Evolutionary conservation across 37 sponge, comb jelly and placozoan species (phyloP).

Genomic region (Halichondria panicea): DNA sequence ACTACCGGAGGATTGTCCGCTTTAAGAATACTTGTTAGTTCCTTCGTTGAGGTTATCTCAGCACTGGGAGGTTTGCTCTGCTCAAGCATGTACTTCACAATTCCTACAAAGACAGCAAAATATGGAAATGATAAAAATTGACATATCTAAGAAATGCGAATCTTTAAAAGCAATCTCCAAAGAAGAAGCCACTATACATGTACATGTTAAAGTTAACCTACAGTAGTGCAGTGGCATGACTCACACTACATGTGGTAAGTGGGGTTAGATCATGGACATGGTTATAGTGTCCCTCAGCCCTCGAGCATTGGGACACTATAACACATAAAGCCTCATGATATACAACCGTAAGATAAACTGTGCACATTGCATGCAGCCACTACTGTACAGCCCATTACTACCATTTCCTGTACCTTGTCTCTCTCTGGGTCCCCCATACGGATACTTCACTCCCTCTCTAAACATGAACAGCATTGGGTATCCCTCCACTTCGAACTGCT

Average conservation of each 20-base stretch:
- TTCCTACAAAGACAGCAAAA: constrained; percentile 14
- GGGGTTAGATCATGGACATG: too few species aligned
- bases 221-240: too few species aligned
- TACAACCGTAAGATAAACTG: too few species aligned
- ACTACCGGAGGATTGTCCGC: constrained; percentile 5
- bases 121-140: too few species aligned
- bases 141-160: too few species aligned
- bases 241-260: too few species aligned
- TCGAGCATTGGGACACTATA: too few species aligned
- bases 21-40: constrained; percentile 14
- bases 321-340: too few species aligned
- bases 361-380: neutral
- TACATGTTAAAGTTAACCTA: too few species aligned
- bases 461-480: constrained; percentile 71
- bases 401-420: constrained; percentile 32
- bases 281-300: too few species aligned
- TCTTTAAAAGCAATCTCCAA: too few species aligned
- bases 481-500: constrained; percentile 41
- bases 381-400: neutral
- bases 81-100: constrained; percentile 55
- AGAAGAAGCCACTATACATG: too few species aligned
- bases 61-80: constrained; percentile 51
- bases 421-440: constrained; percentile 56
- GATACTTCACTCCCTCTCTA: constrained; percentile 57
- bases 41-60: constrained; percentile 1